Evolutionary conservation across 2,113 vertebrate species (phyloP), one percentile per base, ranked within the genome.

Genomic region (Gobio gobio): DNA sequence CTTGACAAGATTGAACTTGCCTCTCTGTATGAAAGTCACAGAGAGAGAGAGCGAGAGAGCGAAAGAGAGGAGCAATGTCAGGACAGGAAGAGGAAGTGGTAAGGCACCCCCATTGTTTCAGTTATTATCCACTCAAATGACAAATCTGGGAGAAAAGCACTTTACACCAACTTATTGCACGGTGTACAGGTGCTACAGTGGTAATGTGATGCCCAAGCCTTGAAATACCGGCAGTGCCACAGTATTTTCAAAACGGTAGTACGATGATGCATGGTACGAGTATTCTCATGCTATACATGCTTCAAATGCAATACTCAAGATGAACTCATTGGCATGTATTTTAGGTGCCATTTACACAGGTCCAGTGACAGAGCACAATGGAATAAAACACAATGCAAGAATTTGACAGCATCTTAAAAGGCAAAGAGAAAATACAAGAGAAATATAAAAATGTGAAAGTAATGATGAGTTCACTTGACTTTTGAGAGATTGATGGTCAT

Each of bases 21-120:
- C 72, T 80, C 5, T 61, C 7, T 64, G 10, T 47, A n/a, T 29
- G n/a, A n/a, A n/a, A n/a, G n/a, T n/a, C n/a, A n/a, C n/a, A 40
- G 36, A 40, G 36, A 40, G 36, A 40, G 36, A 40, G 36, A 40
- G 40, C 75, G 64, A 66, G 84, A 85, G 76, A 61, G 87, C 85
- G 63, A 85, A 84, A 89, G 85, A 90, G 78, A 88, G 86, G 85
- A 64, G 54, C 1, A 12, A 9, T 76, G 86, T 81, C 59, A 86
- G 89, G 88, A 87, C 91, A 91, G 92, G 90, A 93, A 93, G 92
- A 93, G 93, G 93, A 94, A 94, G 92, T 93, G 91, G 90, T 89
- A 89, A 61, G 84, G 89, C 66, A 43, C 43, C 68, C 22, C 33
- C n/a, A 45, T 78, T 83, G 76, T 33, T 58, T 83, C 45, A 76